Evolutionary conservation across 2,888 invertebrate species (phyloP), one percentile per base, ranked within the genome.

Genomic region (Thalpophila matura): DNA sequence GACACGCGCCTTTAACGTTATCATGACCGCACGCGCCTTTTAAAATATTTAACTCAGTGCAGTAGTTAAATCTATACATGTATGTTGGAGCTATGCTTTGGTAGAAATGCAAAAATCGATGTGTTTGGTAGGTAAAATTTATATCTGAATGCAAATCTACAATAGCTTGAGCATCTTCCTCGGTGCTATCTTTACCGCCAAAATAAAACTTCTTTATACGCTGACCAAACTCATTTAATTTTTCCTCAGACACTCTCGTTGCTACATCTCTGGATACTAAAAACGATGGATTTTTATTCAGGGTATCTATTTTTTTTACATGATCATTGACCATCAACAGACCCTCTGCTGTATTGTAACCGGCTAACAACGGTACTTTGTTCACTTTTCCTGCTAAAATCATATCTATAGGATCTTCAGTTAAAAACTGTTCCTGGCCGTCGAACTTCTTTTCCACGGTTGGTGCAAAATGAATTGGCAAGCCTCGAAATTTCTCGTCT

Each of bases 301-400:
- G 59, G 10, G 80, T 45, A 1, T 83, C 72, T 0, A 81, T 27
- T 74, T 86, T 89, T 2, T 82, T 86, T 2, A 77, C 4, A 26
- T 79, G 75, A 38, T 84, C 79, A 27, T 77, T 66, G 1, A 86
- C 46, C 45, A 86, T 65, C 1, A 88, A n/a, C 3, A 91, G 43
- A 0, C 90, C 91, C 80, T 92, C 92, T 4, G 82, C 85, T 0
- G 87, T 84, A 72, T 85, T 91, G 68, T 89, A 91, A 4, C 92
- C 92, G 0, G 84, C 66, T 71, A 92, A 78, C 0, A 90, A 31
- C 1, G 92, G 90, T 0, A 92, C 86, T 59, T 84, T 82, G 40
- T 78, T 84, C 0, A 86, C 55, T 58, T 85, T 83, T 2, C 84
- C 86, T 4, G 83, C 70, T 57, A 85, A 59, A 2, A 92, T 27